Evolutionary conservation across 2,888 invertebrate species (phyloP), one percentile per base, ranked within the genome.

Genomic region (Piscicola geometra): DNA sequence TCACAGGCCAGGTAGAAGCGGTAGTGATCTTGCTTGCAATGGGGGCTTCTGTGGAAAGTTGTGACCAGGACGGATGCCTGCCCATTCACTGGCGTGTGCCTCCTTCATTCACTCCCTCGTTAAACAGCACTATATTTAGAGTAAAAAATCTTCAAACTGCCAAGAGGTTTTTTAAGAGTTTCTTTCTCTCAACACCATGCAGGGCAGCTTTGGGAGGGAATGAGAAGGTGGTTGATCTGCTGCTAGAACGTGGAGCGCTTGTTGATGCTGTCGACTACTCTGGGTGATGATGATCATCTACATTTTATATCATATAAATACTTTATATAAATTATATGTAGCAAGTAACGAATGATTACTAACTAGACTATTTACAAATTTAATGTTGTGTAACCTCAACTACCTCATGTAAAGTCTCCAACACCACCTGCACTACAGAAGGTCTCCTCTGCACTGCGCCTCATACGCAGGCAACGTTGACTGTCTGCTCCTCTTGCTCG

Each of bases 131-230:
- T n/a, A n/a, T n/a, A n/a, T n/a, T n/a, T n/a, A n/a, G n/a, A n/a
- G n/a, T n/a, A n/a, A n/a, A n/a, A n/a, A n/a, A n/a, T n/a, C n/a
- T n/a, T n/a, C n/a, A n/a, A n/a, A n/a, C n/a, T n/a, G n/a, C n/a
- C n/a, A n/a, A n/a, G n/a, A n/a, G n/a, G n/a, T n/a, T n/a, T n/a
- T n/a, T n/a, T n/a, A n/a, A n/a, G n/a, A n/a, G n/a, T n/a, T n/a
- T n/a, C n/a, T n/a, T n/a, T n/a, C n/a, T n/a, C n/a, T n/a, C 60
- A 56, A 9, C 25, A n/a, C 33, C 28, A 30, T 32, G 1, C 80
- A 86, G 85, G 86, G 85, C 85, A 75, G 84, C 85, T 9, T 80
- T 85, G 21, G 85, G 85, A 68, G 86, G 85, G 32, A 85, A 86
- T 79, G 84, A 84, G n/a, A 84, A 84, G 79, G 83, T 86, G 76